Percentiles rank a stretch among this genome's conserved stretches.
Evolutionary conservation across 2,888 invertebrate genomes (phyloP).

Genomic region (Orchesella flavescens): DNA sequence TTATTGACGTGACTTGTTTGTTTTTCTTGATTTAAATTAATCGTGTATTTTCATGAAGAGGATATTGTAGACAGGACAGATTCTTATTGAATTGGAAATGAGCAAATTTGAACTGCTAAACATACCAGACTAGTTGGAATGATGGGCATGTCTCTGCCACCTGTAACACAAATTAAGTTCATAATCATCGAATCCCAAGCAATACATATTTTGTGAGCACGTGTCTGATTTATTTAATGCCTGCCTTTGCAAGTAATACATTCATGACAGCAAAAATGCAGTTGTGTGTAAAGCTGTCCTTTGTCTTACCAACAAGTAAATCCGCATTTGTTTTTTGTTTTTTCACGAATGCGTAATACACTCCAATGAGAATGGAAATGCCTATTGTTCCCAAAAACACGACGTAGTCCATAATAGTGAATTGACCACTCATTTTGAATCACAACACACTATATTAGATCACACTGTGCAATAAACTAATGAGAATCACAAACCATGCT

Average conservation of each 20-base stretch:
- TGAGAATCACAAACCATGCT: no score
- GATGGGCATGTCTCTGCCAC: constrained; percentile 73
- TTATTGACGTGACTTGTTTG: background rate
- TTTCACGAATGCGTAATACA: constrained; percentile 76
- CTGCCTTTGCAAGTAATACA: background rate
- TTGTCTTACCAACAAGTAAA: constrained; percentile 73
- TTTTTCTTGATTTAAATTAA: background rate
- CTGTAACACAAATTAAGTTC: constrained; percentile 27
- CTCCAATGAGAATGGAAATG: constrained; percentile 73
- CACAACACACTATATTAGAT: background rate
- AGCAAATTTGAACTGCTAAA: background rate
- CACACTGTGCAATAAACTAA: background rate
- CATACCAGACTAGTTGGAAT: constrained; percentile 73
- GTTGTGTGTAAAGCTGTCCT: no score
- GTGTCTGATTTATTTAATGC: background rate
- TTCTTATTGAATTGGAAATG: background rate
- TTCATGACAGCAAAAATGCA: no score
- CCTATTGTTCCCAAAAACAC: constrained; percentile 73
- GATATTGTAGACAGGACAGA: background rate
- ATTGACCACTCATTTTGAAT: constrained; percentile 63
- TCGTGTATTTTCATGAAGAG: no score
- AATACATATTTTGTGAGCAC: background rate
- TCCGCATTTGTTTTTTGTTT: constrained; percentile 77
- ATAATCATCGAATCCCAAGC: background rate
- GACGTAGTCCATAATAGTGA: constrained; percentile 72